A percentile compares a stretch with the other conserved stretches of the same genome.
These are phyloP conservation scores for Mastigias papua DNA, from an alignment of 30 jellyfish, hydroid and myxozoan species.

Conservation along the genomic window DNA sequence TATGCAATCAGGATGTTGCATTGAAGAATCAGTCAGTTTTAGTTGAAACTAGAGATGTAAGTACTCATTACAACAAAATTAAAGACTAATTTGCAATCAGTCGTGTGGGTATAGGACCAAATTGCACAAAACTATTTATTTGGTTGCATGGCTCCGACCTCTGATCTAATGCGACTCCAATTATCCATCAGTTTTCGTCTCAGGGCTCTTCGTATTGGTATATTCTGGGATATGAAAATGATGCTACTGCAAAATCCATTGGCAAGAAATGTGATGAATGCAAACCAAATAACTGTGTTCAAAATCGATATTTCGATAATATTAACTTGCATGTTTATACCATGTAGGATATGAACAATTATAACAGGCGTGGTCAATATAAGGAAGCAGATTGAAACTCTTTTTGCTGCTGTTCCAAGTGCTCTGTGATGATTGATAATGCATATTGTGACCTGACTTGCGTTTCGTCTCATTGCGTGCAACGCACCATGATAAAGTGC, in stretches of 20 bases:
- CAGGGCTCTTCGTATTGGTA: background rate
- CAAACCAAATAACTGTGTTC: background rate
- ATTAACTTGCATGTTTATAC: background rate
- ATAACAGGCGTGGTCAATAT: background rate
- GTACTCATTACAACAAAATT: too few relatives aligned
- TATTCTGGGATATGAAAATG: background rate
- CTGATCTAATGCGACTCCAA: background rate
- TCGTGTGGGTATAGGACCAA: too few relatives aligned
- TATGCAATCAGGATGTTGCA: too few relatives aligned
- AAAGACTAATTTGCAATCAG: too few relatives aligned
- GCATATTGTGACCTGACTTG: background rate
- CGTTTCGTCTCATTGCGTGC: background rate
- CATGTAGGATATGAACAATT: background rate
- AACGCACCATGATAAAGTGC: background rate
- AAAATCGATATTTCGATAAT: background rate
- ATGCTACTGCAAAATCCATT: constrained; percentile 7
- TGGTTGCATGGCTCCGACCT: background rate
- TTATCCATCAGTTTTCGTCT: background rate
- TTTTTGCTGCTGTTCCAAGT: background rate
- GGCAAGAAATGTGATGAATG: background rate
- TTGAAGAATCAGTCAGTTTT: too few relatives aligned
- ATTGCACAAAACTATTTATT: too few relatives aligned
- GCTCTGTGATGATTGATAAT: background rate
- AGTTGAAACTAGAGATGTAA: too few relatives aligned
- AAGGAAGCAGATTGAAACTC: background rate